phyloP scores from a whole-genome alignment of 2,113 vertebrate species.

The Crotalus tigris region DNA sequence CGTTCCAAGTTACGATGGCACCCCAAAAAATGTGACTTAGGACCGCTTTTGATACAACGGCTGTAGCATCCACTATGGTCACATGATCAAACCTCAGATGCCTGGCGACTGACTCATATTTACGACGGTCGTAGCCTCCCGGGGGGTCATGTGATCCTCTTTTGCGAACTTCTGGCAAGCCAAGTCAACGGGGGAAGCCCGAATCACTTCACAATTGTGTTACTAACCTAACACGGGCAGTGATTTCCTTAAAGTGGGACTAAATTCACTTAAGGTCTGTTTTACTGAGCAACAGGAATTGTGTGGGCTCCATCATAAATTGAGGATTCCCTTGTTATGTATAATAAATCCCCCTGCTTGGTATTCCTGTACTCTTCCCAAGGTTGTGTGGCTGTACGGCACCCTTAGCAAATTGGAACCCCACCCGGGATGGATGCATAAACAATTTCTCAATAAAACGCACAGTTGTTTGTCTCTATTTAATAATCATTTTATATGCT shows the following conservation, averaged over 20 bases:
- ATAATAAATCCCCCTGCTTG: neutral
- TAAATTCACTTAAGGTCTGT: neutral
- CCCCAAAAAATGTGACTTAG: no score
- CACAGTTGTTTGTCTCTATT: neutral
- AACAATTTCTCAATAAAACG: neutral
- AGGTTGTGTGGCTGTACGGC: neutral
- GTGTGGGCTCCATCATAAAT: neutral
- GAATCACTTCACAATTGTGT: no score
- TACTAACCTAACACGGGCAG: no score
- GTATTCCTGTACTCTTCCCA: neutral
- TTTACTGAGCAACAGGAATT: neutral
- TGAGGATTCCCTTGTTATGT: neutral
- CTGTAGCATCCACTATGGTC: neutral
- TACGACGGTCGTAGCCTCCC: accelerated
- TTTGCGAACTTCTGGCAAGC: neutral
- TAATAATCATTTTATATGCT: neutral
- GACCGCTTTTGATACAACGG: no score
- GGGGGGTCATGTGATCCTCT: neutral
- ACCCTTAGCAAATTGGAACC: no score
- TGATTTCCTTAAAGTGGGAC: neutral
- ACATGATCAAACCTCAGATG: neutral
- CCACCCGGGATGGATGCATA: neutral
- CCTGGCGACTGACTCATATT: accelerated
- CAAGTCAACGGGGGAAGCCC: no score
- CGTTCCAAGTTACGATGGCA: neutral